phyloP scores from a whole-genome alignment of 1,140 invertebrate genomes.

The Zophobas atratus region DNA sequence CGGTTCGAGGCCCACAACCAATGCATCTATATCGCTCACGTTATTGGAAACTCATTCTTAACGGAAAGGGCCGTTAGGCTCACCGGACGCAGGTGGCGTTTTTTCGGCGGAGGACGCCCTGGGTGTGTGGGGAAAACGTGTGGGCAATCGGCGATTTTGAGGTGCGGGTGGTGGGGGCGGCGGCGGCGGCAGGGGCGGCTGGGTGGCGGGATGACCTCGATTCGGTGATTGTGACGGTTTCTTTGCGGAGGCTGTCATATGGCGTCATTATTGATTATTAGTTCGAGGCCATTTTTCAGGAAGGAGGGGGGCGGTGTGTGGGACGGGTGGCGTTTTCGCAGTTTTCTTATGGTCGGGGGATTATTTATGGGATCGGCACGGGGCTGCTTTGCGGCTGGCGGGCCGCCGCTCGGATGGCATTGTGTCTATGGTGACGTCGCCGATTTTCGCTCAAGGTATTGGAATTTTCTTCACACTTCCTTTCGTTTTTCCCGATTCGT shows the following conservation, averaged over 20 bases:
- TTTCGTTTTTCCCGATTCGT: too few species aligned
- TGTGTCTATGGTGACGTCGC: too few species aligned
- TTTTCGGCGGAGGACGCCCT: conserved; percentile 1
- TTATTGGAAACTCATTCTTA: conserved; percentile 44
- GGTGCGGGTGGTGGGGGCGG: neutral
- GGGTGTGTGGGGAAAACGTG: neutral
- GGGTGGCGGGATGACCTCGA: neutral
- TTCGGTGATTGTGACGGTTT: neutral
- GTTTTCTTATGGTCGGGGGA: too few species aligned
- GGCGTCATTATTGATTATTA: neutral
- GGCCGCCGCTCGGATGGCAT: too few species aligned
- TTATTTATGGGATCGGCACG: too few species aligned
- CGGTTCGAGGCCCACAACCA: conserved; percentile 54
- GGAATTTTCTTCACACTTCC: too few species aligned
- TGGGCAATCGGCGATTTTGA: neutral
- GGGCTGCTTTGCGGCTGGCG: too few species aligned
- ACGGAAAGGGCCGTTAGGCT: neutral
- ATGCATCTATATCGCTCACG: conserved; percentile 54
- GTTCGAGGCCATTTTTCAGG: neutral
- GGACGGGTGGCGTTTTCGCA: neutral
- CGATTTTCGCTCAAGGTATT: too few species aligned
- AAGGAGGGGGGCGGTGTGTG: neutral
- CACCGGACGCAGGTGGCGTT: neutral
- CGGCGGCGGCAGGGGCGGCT: neutral
- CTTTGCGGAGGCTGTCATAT: neutral